phyloP scores from a whole-genome alignment of 2,797 vertebrate species.

The Nannoperca australis region DNA sequence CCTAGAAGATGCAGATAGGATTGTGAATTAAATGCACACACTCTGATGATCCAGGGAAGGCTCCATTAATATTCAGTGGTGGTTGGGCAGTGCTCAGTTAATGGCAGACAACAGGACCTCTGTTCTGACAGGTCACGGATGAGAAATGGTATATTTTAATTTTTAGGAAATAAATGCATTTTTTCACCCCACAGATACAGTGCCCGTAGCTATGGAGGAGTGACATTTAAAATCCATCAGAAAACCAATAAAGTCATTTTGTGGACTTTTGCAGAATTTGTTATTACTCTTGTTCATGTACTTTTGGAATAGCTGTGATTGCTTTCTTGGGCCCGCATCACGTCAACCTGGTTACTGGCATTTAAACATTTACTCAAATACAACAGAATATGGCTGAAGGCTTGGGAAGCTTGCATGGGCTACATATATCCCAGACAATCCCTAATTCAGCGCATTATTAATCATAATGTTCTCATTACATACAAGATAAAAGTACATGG shows the following conservation, averaged over 20 bases:
- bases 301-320: slow-evolving; percentile 59
- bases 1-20: slow-evolving; percentile 78
- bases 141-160: slow-evolving; percentile 76
- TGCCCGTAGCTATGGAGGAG: slow-evolving; percentile 55
- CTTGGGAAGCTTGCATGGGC: neutral
- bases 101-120: slow-evolving; percentile 89
- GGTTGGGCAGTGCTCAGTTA: slow-evolving; percentile 83
- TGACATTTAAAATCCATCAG: slow-evolving; percentile 80
- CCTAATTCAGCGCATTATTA: neutral
- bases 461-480: slow-evolving; percentile 2
- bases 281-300: slow-evolving; percentile 43
- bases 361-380: slow-evolving; percentile 38
- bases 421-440: slow-evolving; percentile 3
- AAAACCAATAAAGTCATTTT: slow-evolving; percentile 72
- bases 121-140: slow-evolving; percentile 85
- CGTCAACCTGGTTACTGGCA: slow-evolving; percentile 37
- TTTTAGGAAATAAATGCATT: slow-evolving; percentile 44
- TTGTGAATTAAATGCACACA: slow-evolving; percentile 80
- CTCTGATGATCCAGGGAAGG: slow-evolving; percentile 76
- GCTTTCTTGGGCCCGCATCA: slow-evolving; percentile 51
- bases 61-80: slow-evolving; percentile 87
- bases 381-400: slow-evolving; percentile 30
- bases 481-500: neutral
- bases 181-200: slow-evolving; percentile 10
- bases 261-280: slow-evolving; percentile 66